Percentiles rank a stretch among this genome's conserved stretches.
Conservation (phyloP, 64 coral and sea anemone species). For the Pocillopora damicornis region DNA sequence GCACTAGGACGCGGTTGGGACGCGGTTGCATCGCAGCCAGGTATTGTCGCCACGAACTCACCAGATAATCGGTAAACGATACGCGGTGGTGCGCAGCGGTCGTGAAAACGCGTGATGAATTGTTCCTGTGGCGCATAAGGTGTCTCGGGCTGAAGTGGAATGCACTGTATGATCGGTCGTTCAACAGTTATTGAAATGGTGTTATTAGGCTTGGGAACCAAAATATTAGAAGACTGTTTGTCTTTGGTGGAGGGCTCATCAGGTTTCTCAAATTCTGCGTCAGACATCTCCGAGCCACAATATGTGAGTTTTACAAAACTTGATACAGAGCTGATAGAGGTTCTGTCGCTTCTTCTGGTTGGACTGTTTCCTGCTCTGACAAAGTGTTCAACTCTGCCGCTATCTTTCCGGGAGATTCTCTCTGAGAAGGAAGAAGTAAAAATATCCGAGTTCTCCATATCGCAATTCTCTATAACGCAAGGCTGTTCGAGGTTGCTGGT, state of each 20-base stretch:
- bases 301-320: constrained; percentile 83
- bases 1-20: not conserved
- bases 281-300: constrained; percentile 71
- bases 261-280: constrained; percentile 45
- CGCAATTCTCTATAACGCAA: constrained; percentile 5
- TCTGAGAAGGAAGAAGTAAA: not conserved
- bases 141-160: constrained; percentile 48
- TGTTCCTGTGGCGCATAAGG: constrained; percentile 84
- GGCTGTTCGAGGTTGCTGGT: not conserved
- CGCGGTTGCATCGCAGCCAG: constrained; percentile 11
- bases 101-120: constrained; percentile 63
- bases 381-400: not conserved
- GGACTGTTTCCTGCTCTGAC: not conserved
- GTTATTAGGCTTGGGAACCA: constrained; percentile 21
- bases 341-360: not conserved
- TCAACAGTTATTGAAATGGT: constrained; percentile 34
- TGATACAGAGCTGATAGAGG: constrained; percentile 17
- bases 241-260: constrained; percentile 29
- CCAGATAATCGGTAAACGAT: constrained; percentile 81
- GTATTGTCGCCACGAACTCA: constrained; percentile 69
- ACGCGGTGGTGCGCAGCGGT: constrained; percentile 53
- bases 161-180: constrained; percentile 47
- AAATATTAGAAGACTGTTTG: constrained; percentile 25
- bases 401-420: not conserved
- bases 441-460: not conserved